phyloP scores from a whole-genome alignment of 2,113 vertebrate species.

The Ceratotherium simum region DNA sequence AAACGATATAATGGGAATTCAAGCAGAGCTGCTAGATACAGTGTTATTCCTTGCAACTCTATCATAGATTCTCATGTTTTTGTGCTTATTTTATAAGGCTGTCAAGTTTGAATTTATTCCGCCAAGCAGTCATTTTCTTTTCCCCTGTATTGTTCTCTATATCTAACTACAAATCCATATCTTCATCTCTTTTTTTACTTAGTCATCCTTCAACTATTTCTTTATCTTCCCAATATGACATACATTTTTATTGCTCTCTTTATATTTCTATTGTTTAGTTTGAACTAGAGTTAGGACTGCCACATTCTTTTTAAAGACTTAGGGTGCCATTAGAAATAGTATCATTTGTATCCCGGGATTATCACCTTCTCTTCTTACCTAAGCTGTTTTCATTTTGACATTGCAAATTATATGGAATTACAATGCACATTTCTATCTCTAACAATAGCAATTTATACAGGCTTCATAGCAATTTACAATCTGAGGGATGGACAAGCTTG shows the following conservation, averaged over 20 bases:
- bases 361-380: not conserved
- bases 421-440: not conserved
- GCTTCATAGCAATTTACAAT: not conserved
- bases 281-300: not conserved
- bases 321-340: not conserved
- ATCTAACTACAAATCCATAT: not conserved
- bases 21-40: conserved; percentile 34
- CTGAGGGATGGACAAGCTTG: not conserved
- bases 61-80: not conserved
- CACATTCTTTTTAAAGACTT: conserved; percentile 29
- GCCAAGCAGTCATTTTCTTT: not conserved
- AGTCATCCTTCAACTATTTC: not conserved
- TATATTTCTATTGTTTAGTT: not conserved
- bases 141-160: not conserved
- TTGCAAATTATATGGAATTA: not conserved
- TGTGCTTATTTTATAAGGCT: conserved; percentile 49
- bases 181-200: not conserved
- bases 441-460: not conserved
- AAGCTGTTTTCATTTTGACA: not conserved
- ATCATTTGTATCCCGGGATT: not conserved
- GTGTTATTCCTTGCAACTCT: not conserved
- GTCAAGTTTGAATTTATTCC: conserved; percentile 62
- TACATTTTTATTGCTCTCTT: conserved; percentile 21
- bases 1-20: conserved; percentile 16
- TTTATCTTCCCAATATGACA: not conserved